phyloP scores from a whole-genome alignment of 35 echinoderm and acorn worm genomes.

The Lytechinus pictus region DNA sequence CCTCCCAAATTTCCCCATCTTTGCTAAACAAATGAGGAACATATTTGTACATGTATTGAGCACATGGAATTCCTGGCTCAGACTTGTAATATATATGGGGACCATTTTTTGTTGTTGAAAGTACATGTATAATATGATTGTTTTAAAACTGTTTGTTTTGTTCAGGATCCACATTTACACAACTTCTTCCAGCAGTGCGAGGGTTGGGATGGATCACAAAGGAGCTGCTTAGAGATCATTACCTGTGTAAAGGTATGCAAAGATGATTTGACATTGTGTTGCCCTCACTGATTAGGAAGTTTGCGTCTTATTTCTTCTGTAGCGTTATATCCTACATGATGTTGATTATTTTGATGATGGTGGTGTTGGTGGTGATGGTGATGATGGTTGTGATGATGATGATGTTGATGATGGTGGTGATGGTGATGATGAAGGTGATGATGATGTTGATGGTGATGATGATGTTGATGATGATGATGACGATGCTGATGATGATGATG shows the following conservation, averaged over 20 bases:
- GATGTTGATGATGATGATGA: neutral
- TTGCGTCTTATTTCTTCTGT: neutral
- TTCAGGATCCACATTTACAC: slow-evolving; percentile 85
- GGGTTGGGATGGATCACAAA: slow-evolving; percentile 61
- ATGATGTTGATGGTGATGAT: too few species aligned
- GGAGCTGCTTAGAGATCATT: slow-evolving; percentile 66
- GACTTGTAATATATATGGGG: too few species aligned
- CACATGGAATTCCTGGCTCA: too few species aligned
- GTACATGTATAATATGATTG: too few species aligned
- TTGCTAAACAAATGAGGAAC: too few species aligned
- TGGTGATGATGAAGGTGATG: neutral
- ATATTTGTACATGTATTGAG: too few species aligned
- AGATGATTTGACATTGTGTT: slow-evolving; percentile 87
- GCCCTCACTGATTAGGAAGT: neutral
- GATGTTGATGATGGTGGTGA: neutral
- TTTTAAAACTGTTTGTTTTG: too few species aligned
- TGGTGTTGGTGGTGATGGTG: neutral
- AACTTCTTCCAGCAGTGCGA: slow-evolving; percentile 92
- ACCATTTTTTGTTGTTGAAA: too few species aligned
- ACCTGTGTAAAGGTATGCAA: slow-evolving; percentile 85
- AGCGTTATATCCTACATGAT: neutral
- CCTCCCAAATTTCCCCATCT: too few species aligned
- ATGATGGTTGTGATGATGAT: neutral
- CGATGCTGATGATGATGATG: neutral
- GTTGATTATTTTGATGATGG: neutral